Base-by-base conservation (phyloP, 2,113 vertebrate species). In the Electrona antarctica region DNA sequence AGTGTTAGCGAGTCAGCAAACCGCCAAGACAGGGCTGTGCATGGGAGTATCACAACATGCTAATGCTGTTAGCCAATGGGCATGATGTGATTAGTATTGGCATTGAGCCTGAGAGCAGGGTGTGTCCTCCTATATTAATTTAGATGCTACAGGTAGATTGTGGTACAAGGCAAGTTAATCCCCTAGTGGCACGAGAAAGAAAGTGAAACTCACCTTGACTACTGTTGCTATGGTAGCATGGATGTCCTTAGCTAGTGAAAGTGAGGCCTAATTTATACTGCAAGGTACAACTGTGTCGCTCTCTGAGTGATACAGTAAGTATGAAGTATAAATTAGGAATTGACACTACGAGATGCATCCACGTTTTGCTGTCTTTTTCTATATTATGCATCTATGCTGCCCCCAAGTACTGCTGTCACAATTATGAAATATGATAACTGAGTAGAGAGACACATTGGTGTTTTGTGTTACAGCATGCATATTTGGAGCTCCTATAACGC, bases 121-220 rank as follows among this genome's bases (percentile, higher is more conserved):
- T 50, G 72, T 83, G 68, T 15, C 14, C 63, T 46, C 76, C 79
- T 54, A 76, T 81, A 60, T 56, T 46, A 10, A 3, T 14, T 4
- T 6, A 48, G 48, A 65, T 13, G 12, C 3, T 65, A 7, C 21
- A 51, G 47, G 54, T 14, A 56, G n/a, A 15, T 56, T 14, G 8
- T 15, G 15, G 54, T 15, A 15, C 7, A 56, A 84, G 78, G 72
- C 47, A 29, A 71, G 76, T 67, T 85, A 86, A 90, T 90, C 69
- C 85, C 71, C 83, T 21, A 9, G 81, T 82, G 86, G 73, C 74
- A 47, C 12, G n/a, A 56, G 13, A 29, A 63, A 74, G 82, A 87
- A 88, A 85, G 79, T 78, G 82, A 88, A 79, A 77, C 81, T 88
- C 86, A 80, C 86, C 86, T 88, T 87, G 87, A 75, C 85, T 33